Conservation (phyloP, 1,140 invertebrate species). For the Pogonognathellus flavescens region DNA sequence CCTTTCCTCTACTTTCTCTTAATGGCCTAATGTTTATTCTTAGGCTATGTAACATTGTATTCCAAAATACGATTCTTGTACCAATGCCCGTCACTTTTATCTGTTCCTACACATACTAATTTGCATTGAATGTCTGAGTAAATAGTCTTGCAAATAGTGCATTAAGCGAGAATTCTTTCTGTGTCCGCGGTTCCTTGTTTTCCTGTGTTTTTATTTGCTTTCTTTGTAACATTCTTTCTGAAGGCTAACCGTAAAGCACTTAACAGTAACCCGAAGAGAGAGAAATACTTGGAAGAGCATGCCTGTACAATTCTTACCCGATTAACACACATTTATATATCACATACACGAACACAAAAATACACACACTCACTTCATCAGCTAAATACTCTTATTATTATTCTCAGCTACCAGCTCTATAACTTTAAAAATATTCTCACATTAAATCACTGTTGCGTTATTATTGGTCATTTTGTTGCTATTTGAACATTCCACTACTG, state of each 20-base stretch:
- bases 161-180: conserved; percentile 24
- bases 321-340: conserved; percentile 29
- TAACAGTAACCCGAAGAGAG: conserved; percentile 35
- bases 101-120: conserved; percentile 4
- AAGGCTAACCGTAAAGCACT: conserved; percentile 41
- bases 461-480: neutral
- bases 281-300: conserved; percentile 34
- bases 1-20: conserved; percentile 38
- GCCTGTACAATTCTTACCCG: conserved; percentile 13
- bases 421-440: neutral
- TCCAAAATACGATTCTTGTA: neutral
- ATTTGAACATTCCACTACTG: neutral
- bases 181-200: conserved; percentile 9
- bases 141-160: neutral
- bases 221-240: conserved; percentile 31
- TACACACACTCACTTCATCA: conserved; percentile 22
- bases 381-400: neutral
- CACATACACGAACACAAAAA: conserved; percentile 41
- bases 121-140: conserved; percentile 26
- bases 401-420: neutral
- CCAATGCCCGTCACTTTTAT: neutral
- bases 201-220: conserved; percentile 44
- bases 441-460: neutral
- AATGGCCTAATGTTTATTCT: neutral
- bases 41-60: neutral